phyloP scores from a whole-genome alignment of 2,113 vertebrate species.

The Vulpes ferrilata region DNA sequence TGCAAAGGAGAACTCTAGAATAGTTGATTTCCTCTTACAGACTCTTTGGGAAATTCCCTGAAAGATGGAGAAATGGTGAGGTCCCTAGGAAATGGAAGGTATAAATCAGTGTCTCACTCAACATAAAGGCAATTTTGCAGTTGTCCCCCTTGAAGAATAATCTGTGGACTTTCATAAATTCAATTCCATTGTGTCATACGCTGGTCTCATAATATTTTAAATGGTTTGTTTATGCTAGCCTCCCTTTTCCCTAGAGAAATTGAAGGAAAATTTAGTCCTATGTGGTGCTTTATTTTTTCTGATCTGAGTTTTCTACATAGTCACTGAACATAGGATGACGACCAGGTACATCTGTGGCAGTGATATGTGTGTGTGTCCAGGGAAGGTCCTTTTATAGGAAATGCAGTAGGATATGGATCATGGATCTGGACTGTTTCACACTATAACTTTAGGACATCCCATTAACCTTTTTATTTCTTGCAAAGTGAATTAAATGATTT shows the following conservation, averaged over 20 bases:
- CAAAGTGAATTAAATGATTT: neutral
- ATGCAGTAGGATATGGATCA: neutral
- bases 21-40: neutral
- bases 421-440: neutral
- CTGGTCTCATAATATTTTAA: neutral
- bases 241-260: neutral
- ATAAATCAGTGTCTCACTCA: conserved; percentile 43
- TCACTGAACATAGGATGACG: neutral
- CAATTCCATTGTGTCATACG: neutral
- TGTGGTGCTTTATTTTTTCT: neutral
- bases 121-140: neutral
- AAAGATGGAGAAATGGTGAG: neutral
- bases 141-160: neutral
- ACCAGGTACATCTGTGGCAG: neutral
- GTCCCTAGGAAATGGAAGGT: neutral
- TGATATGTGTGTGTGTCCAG: accelerated
- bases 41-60: neutral
- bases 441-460: neutral
- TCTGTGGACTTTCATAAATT: neutral
- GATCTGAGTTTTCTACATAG: neutral
- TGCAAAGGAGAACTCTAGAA: conserved; percentile 12
- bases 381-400: neutral
- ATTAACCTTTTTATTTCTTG: neutral
- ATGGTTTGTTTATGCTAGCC: neutral
- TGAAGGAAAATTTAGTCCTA: neutral